A percentile compares a stretch with the other conserved stretches of the same genome.
These are phyloP conservation scores for Brachionus paranguensis DNA, from an alignment of 1,140 invertebrate genomes.

Conservation along the genomic window DNA sequence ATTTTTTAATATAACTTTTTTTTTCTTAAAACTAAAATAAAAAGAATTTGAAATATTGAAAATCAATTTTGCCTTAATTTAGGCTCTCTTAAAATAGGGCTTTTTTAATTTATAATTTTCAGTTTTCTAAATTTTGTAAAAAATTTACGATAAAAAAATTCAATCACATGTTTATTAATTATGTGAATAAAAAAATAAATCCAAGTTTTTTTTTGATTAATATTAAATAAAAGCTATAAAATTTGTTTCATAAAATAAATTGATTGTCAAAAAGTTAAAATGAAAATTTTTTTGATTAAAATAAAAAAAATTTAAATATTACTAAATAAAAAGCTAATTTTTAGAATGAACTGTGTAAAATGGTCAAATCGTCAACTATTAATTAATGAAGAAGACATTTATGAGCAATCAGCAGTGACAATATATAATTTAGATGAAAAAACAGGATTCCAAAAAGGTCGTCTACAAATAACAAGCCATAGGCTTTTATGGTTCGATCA, in stretches of 20 bases:
- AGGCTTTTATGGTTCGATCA: constrained; percentile 16
- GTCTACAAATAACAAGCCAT: constrained; percentile 14
- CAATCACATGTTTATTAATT: too few species aligned
- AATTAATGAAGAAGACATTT: not conserved
- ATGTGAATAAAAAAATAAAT: too few species aligned
- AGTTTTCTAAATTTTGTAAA: too few species aligned
- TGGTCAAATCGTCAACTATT: constrained; percentile 13
- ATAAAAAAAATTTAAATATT: not conserved
- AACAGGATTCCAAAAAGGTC: constrained; percentile 20
- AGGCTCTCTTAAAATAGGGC: constrained; percentile 14
- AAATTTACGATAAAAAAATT: too few species aligned
- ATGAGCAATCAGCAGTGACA: not conserved
- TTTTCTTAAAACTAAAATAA: not conserved
- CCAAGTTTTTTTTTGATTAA: too few species aligned
- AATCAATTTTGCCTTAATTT: not conserved
- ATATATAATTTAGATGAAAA: constrained; percentile 20
- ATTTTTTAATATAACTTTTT: not conserved
- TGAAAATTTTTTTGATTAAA: not conserved
- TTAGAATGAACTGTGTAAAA: constrained; percentile 13
- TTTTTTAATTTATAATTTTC: not conserved
- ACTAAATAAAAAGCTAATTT: not conserved
- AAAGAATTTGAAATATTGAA: not conserved
- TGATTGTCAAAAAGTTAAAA: not conserved
- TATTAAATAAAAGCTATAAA: too few species aligned
- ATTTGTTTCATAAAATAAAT: too few species aligned